These are phyloP conservation scores for Dendronephthya gigantea DNA, from an alignment of 64 coral and sea anemone species.

Conservation along the genomic window DNA sequence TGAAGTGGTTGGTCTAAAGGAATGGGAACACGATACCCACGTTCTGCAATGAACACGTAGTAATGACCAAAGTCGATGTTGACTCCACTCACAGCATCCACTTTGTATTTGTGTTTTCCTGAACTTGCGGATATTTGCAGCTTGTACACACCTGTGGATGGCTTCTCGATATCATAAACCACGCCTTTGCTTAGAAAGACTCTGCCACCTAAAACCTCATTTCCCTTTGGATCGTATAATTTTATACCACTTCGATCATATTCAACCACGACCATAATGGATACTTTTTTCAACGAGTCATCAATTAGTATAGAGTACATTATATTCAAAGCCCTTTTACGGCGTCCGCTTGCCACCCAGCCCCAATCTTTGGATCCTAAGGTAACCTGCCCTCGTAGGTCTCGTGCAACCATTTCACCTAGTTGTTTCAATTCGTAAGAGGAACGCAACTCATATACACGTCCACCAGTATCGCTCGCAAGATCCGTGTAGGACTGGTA, in stretches of 20 bases:
- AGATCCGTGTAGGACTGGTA: conserved; percentile 34
- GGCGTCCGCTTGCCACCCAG: neutral
- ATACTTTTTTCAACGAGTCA: conserved; percentile 38
- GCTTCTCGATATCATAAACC: conserved; percentile 50
- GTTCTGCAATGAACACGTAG: conserved; percentile 30
- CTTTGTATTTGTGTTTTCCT: conserved; percentile 41
- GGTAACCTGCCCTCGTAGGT: neutral
- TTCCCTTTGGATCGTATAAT: conserved; percentile 40
- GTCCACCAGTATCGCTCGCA: conserved; percentile 47
- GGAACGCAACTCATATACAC: conserved; percentile 27
- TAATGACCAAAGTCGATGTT: conserved; percentile 53
- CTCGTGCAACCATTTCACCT: neutral
- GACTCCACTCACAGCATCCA: conserved; percentile 33
- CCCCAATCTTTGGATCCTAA: neutral
- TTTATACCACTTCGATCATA: conserved; percentile 8
- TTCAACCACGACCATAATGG: conserved; percentile 46
- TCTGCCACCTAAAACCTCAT: neutral
- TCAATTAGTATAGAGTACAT: conserved; percentile 42
- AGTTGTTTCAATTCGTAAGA: conserved; percentile 31
- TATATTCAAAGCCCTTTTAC: conserved; percentile 4
- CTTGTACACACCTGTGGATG: conserved; percentile 43
- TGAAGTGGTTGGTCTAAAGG: conserved; percentile 31
- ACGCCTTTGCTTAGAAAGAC: conserved; percentile 17
- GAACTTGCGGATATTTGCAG: neutral
- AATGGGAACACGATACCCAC: conserved; percentile 19